Conservation (phyloP, 2,797 vertebrate species). For the Limnodromus scolopaceus region DNA sequence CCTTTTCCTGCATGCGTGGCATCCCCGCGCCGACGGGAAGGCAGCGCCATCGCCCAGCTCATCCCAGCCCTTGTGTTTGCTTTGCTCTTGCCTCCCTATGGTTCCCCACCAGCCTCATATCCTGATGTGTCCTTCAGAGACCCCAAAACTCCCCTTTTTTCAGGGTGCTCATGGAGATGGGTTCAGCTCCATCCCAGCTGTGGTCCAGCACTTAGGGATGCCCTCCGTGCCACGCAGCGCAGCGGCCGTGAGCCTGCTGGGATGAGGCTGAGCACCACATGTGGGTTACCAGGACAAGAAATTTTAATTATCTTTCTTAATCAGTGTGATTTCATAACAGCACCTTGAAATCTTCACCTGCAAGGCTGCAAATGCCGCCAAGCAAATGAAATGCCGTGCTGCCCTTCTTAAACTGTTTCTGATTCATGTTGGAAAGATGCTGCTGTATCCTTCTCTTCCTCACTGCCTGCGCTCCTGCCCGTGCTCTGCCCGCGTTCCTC, state of each 20-base stretch:
- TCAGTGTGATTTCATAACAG: not conserved
- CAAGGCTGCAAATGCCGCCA: not conserved
- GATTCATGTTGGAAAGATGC: not conserved
- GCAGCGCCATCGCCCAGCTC: not conserved
- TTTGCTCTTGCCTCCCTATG: not conserved
- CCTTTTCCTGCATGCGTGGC: not conserved
- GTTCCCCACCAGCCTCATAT: not conserved
- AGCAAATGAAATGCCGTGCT: not conserved
- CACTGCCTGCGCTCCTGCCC: not conserved
- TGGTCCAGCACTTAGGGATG: not conserved
- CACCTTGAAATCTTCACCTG: not conserved
- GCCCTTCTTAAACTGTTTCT: not conserved
- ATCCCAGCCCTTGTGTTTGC: not conserved
- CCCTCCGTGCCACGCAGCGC: fast-evolving
- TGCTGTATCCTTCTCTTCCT: not conserved
- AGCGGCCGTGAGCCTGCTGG: not conserved
- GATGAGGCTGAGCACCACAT: not conserved
- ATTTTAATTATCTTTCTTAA: conserved; percentile 28
- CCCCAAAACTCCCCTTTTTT: not conserved
- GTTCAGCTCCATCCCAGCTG: not conserved
- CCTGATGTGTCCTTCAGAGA: not conserved
- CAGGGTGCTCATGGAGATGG: not conserved
- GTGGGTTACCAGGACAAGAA: not conserved
- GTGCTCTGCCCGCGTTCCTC: not conserved
- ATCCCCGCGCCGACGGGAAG: fast-evolving